Base-by-base conservation (phyloP, 1,140 invertebrate genomes). In the Panagrolaimus sp. region DNA sequence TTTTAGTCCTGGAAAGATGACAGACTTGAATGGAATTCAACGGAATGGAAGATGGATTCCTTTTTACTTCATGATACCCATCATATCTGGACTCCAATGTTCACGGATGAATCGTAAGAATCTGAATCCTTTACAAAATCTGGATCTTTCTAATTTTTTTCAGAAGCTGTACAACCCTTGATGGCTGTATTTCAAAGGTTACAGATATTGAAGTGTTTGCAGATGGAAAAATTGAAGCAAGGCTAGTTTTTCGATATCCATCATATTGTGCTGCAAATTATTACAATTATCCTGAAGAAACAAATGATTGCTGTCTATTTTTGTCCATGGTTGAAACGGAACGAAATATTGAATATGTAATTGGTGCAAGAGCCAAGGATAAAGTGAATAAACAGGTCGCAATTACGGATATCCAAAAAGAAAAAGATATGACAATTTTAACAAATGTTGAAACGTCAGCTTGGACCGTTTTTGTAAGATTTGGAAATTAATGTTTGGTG, bases 241-340 rank as follows among this genome's bases (percentile, higher is more conserved):
- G 73, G n/a, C 58, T 82, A 15, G 62, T 68, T 28, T 81, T 81
- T 64, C 68, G 72, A 45, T 83, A 74, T 62, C 78, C 77, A 3
- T 55, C 81, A 3, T 73, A 72, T 58, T 81, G 79, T 70, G 32
- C 45, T 8, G 65, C 83, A 10, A 71, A 81, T 52, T 81, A 75
- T 62, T 52, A 65, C 48, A 79, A 73, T 43, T 81, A 83, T 52
- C 79, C 79, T 0, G 81, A 81, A 52, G 79, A 81, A 65, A 80
- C 75, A 43, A 83, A 81, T 76, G 75, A 78, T 63, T 81, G 79
- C 62, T 83, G 78, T 43, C 64, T 81, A n/a, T 78, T 69, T 44
- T 69, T 81, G 43, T 74, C 72, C 14, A 43, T 67, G 15, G 43
- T 46, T 9, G 73, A 83, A 43, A 70, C n/a, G 43, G 67, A 69